These are phyloP conservation scores for Drosophila greeni DNA, from an alignment of 2,888 invertebrate species.

Conservation along the genomic window DNA sequence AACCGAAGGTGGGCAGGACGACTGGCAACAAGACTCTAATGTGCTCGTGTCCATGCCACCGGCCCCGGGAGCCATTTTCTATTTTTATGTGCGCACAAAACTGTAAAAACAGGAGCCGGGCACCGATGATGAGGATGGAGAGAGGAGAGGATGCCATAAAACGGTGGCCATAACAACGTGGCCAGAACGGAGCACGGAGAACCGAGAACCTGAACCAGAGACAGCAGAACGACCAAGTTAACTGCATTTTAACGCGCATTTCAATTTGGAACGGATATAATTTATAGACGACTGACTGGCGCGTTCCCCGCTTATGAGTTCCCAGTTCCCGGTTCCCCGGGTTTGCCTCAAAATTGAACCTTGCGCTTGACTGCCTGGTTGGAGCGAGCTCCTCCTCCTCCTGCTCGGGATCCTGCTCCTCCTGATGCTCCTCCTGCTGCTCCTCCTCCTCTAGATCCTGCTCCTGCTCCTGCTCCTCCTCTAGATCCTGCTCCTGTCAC, in stretches of 20 bases:
- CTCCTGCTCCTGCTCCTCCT: too few relatives aligned
- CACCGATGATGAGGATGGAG: conserved; percentile 38
- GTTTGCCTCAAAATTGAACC: conserved; percentile 69
- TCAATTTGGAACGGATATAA: conserved; percentile 78
- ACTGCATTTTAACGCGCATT: conserved; percentile 78
- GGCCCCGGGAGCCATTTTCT: conserved; percentile 61
- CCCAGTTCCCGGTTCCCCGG: conserved; percentile 21
- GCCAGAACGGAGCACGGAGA: conserved; percentile 43
- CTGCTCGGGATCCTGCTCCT: too few relatives aligned
- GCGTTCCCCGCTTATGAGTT: conserved; percentile 58
- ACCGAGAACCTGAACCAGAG: conserved; percentile 34
- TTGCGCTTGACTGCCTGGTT: conserved; percentile 59
- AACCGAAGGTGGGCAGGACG: too few relatives aligned
- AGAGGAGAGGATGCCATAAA: conserved; percentile 64
- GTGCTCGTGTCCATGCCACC: conserved; percentile 54
- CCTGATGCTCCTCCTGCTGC: too few relatives aligned
- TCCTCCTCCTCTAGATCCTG: too few relatives aligned
- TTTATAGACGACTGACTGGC: conserved; percentile 78
- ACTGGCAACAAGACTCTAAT: conserved; percentile 54
- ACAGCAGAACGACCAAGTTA: conserved; percentile 72
- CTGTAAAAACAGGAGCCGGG: conserved; percentile 60
- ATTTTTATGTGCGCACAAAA: conserved; percentile 72
- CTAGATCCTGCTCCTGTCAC: background rate
- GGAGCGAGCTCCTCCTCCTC: background rate
- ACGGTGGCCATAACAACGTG: conserved; percentile 69